phyloP scores from a whole-genome alignment of 1,140 invertebrate genomes.

The Chymomyza costata region DNA sequence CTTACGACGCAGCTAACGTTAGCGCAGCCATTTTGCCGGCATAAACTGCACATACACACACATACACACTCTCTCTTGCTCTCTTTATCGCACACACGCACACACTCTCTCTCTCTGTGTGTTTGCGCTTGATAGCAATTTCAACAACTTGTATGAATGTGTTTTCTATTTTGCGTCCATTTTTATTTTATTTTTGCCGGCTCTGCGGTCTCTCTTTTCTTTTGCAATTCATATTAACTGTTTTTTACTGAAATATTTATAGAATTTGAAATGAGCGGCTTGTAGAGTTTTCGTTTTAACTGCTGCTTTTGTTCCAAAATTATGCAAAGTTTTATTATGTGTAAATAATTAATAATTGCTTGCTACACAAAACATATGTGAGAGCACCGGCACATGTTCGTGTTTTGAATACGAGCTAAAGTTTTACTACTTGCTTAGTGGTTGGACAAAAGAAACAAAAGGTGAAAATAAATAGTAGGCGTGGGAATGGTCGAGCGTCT shows the following conservation, averaged over 20 bases:
- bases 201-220: neutral
- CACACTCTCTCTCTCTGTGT: neutral
- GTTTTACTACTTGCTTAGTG: too few species aligned
- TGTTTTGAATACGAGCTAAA: conserved; percentile 14
- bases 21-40: conserved; percentile 19
- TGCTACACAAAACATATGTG: too few species aligned
- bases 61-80: neutral
- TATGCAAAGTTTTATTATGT: conserved; percentile 63
- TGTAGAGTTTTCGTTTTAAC: conserved; percentile 12
- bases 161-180: conserved; percentile 53
- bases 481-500: too few species aligned
- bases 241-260: conserved; percentile 70
- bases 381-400: conserved; percentile 40
- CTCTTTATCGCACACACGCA: neutral
- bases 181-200: conserved; percentile 3
- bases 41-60: neutral
- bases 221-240: conserved; percentile 52
- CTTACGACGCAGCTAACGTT: conserved; percentile 14
- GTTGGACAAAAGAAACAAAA: too few species aligned
- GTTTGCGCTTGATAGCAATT: conserved; percentile 8
- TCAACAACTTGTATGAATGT: conserved; percentile 71
- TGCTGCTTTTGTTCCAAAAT: conserved; percentile 24
- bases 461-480: too few species aligned
- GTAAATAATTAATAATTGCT: conserved; percentile 61
- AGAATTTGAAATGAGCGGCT: conserved; percentile 57